A percentile compares a stretch with the other conserved stretches of the same genome.
These are phyloP conservation scores for Bombus breviceps DNA, from an alignment of 1,140 invertebrate genomes.

Conservation along the genomic window DNA sequence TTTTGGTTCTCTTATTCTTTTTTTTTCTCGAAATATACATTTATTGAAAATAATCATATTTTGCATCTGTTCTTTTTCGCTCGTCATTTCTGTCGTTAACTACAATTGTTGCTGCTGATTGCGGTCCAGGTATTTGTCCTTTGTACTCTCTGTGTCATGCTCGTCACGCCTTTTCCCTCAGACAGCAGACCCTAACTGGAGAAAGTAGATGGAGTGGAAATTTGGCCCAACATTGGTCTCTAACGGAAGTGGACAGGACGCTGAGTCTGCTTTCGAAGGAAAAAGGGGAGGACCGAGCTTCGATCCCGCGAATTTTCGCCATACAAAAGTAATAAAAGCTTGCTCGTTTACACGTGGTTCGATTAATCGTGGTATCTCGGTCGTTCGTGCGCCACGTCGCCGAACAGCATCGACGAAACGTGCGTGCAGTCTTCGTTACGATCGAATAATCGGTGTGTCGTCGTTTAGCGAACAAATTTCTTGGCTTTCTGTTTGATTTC, in stretches of 20 bases:
- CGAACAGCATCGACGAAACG: conserved; percentile 14
- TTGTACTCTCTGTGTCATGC: conserved; percentile 45
- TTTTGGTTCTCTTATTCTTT: background rate
- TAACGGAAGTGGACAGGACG: background rate
- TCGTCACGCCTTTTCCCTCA: background rate
- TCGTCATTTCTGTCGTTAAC: conserved; percentile 46
- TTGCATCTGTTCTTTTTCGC: conserved; percentile 58
- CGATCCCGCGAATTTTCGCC: background rate
- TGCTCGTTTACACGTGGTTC: conserved; percentile 15
- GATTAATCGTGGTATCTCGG: conserved; percentile 30
- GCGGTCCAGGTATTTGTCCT: conserved; percentile 49
- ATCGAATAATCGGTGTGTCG: conserved; percentile 18
- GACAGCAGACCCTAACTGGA: background rate
- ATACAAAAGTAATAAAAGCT: conserved; percentile 54
- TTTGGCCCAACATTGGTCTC: background rate
- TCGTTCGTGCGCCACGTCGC: conserved; percentile 36
- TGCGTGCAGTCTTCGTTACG: conserved; percentile 17
- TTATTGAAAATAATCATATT: conserved; percentile 74
- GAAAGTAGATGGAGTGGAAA: background rate
- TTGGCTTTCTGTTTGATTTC: background rate
- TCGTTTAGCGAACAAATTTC: conserved; percentile 1
- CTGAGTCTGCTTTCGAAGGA: background rate
- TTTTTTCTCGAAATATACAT: conserved; percentile 67
- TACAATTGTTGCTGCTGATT: conserved; percentile 62
- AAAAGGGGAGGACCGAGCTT: background rate